Percentiles rank a stretch among this genome's conserved stretches.
Conservation (phyloP, 2,113 vertebrate species). For the Bostrychus sinensis region DNA sequence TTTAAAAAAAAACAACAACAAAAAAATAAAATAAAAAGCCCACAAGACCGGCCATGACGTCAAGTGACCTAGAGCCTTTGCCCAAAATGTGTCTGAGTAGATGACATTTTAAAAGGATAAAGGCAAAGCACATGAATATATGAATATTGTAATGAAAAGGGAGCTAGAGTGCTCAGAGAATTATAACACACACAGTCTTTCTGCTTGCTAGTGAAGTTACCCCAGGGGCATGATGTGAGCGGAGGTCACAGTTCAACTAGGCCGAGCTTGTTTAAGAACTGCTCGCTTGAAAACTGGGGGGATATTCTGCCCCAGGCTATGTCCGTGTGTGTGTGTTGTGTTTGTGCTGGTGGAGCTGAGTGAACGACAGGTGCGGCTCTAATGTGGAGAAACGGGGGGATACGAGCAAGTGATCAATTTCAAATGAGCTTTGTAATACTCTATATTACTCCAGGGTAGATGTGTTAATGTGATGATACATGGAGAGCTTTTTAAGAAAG, state of each 20-base stretch:
- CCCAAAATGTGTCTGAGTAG: neutral
- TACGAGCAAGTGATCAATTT: slow-evolving; percentile 64
- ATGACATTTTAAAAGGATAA: slow-evolving; percentile 18
- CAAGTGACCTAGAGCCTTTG: slow-evolving; percentile 11
- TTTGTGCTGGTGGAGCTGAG: slow-evolving; percentile 36
- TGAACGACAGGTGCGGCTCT: slow-evolving; percentile 73
- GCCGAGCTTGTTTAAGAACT: slow-evolving; percentile 70
- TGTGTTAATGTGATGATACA: slow-evolving; percentile 33
- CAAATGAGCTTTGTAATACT: slow-evolving; percentile 64
- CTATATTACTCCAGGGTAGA: slow-evolving; percentile 41
- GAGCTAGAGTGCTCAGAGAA: slow-evolving; percentile 17
- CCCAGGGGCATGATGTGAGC: slow-evolving; percentile 72
- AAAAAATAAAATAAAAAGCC: no score
- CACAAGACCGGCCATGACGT: slow-evolving; percentile 24
- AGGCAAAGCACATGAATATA: slow-evolving; percentile 35
- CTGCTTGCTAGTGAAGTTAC: slow-evolving; percentile 56
- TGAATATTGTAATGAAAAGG: slow-evolving; percentile 39
- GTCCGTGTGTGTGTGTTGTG: slow-evolving; percentile 16
- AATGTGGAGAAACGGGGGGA: slow-evolving; percentile 24
- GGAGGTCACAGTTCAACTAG: slow-evolving; percentile 77
- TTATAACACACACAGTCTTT: slow-evolving; percentile 51
- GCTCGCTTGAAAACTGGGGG: slow-evolving; percentile 61
- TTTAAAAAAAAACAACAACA: slow-evolving; percentile 35
- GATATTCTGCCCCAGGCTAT: slow-evolving; percentile 53
- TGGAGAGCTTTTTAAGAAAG: slow-evolving; percentile 23